Base-by-base conservation (phyloP, 2,113 vertebrate species). In the Syngnathus scovelli region DNA sequence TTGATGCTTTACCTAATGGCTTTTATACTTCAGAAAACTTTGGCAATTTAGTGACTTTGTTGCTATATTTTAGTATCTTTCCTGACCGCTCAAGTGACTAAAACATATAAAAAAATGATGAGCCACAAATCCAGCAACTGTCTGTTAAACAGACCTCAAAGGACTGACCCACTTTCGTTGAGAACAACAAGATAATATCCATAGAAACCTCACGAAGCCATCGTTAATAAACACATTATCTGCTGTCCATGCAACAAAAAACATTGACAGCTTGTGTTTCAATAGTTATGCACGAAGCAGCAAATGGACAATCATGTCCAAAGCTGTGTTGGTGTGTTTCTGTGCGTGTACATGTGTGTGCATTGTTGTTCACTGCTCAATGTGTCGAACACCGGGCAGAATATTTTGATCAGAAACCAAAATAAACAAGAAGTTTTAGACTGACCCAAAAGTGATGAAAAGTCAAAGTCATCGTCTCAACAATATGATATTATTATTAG, bases 131-230 rank as follows among this genome's bases (percentile, higher is more conserved):
- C 49, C 27, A 11, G 21, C 10, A 4, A 21, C 1, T 55, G 11
- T 12, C 3, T 11, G 4, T 10, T 55, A 23, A 55, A 55, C 59
- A 37, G 56, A 59, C 33, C 56, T 59, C 56, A 72, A 75, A 63
- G 38, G 41, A 44, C 5, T 72, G 76, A 73, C 74, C 66, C 66
- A 75, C 19, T 75, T 75, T 66, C 16, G 52, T 4, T 11, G 33
- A 61, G 38, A 51, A 58, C 55, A 56, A 48, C 61, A 62, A 1
- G 33, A 54, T 36, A 68, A 71, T 15, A 64, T 67, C 54, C 52
- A 74, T 23, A 64, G 54, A 55, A 54, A 21, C 46, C n/a, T 64
- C 23, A 69, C 15, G 16, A 44, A 43, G 38, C 37, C 59, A 41
- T 41, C 38, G 15, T 61, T n/a, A 61, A 61, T 67, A 62, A 67